Conservation (phyloP, 2,113 vertebrate species). For the Engraulis encrasicolus region DNA sequence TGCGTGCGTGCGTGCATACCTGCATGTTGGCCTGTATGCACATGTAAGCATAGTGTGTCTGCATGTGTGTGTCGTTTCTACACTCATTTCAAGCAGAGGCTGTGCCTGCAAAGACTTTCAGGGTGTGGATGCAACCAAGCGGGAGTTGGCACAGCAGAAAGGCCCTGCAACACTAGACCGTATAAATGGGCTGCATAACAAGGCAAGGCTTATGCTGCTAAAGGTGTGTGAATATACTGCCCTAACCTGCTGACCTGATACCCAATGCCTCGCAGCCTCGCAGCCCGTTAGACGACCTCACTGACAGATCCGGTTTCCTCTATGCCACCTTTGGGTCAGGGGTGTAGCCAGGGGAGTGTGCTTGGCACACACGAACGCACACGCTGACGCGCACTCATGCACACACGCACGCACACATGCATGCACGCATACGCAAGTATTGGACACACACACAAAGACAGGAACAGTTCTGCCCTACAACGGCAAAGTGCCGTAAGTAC, state of each 20-base stretch:
- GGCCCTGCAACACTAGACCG: neutral
- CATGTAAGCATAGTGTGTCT: no score
- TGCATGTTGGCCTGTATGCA: no score
- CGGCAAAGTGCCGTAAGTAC: no score
- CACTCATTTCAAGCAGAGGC: no score
- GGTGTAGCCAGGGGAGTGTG: neutral
- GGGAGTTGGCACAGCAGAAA: neutral
- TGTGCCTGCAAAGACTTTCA: no score
- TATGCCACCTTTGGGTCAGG: neutral
- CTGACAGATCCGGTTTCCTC: neutral
- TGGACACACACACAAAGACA: no score
- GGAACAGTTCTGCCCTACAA: no score
- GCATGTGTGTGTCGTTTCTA: no score
- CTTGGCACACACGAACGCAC: neutral
- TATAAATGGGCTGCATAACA: neutral
- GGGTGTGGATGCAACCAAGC: neutral
- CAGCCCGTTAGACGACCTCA: neutral
- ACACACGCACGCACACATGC: no score
- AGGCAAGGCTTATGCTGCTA: neutral
- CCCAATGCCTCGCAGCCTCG: neutral
- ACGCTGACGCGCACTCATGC: no score
- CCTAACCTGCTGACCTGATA: neutral
- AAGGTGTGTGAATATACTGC: slow-evolving; percentile 11
- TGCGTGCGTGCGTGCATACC: no score
- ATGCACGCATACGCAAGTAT: no score